Evolutionary conservation across 30 jellyfish, hydroid and myxozoan species (phyloP), one percentile per base, ranked within the genome.

Genomic region (Chrysaora quinquecirrha): DNA sequence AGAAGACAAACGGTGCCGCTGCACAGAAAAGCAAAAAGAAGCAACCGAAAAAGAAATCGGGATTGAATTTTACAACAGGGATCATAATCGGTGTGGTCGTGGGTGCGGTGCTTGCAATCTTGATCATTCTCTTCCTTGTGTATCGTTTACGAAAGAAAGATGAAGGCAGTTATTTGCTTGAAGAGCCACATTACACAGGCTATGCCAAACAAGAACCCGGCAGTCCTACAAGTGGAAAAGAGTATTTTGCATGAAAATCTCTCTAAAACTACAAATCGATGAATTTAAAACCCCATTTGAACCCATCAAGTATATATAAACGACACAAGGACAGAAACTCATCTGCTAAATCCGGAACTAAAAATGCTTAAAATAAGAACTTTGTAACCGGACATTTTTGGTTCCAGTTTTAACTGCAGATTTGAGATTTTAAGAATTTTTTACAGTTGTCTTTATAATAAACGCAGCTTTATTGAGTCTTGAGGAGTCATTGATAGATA

Each of bases 71-170:
- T 34, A 86, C 95, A 25, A 91, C 81, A 1, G 98, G 97, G 4
- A 92, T 92, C 14, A 92, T 92, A 11, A 74, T 85, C 46, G 98
- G 98, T n/a, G 98, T 87, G 33, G 97, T 92, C 33, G 86, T 82
- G 19, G 98, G 98, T 21, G 98, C 98, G 7, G 56, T 92, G 30
- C 77, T 92, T 30, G 96, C 96, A 61, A 78, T 92, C 23, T 65
- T 86, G 25, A 76, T 92, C 4, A 86, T 92, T 25, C 31, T 92
- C 29, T 80, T 92, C 54, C 74, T 92, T 69, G 98, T 92, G 12
- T 86, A 92, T 66, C 77, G 98, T 49, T 83, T 92, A 52, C 76
- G 98, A 21, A 92, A 92, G 87, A 92, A 87, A 73, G 98, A 92
- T 46, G 95, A 78, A 46, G 98, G 98, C 34, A 85, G 96, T 54